Base-by-base conservation (phyloP, 2,113 vertebrate genomes). In the Nyctibius bracteatus region DNA sequence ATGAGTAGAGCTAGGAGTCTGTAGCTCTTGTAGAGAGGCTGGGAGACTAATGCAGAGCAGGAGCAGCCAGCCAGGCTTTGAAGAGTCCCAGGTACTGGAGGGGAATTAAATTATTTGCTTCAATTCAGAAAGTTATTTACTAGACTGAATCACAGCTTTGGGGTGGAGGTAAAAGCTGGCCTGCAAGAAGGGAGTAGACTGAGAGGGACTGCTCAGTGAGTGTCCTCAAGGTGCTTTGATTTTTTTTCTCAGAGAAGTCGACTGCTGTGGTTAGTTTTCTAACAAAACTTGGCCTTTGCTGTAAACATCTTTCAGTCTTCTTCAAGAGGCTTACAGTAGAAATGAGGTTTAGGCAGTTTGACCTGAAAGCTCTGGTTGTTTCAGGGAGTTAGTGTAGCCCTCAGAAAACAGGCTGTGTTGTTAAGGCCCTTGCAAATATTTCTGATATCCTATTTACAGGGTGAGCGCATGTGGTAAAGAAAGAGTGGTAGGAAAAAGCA, bases 111-210 rank as follows among this genome's bases (percentile, higher is more conserved):
- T 83, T 91, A 23, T 79, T 94, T 95, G 47, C 62, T 75, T 27
- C 14, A 49, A 28, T 83, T 63, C 28, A 23, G 25, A 25, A 79
- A 57, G n/a, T 80, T 88, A 47, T 86, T 92, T 92, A 92, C 57
- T 74, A 66, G n/a, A 41, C 46, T 46, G 66, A 83, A 67, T 63
- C 44, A 68, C 77, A 94, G 22, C n/a, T 91, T 86, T 91, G 54
- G 58, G 67, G 17, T 77, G 54, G 58, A 89, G 52, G 63, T 89
- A 75, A 77, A 86, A 83, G 41, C 62, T 81, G 25, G 5, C 37
- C 71, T 88, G 37, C 22, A 67, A 88, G 61, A 74, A 62, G 51
- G 71, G 62, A n/a, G 16, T 81, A 44, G 30, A 23, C 37, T 12
- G 51, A 62, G 33, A 73, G 27, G 24, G 23, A 30, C 51, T 52